Conservation (phyloP, 1,140 invertebrate species). For the Chionoecetes opilio region DNA sequence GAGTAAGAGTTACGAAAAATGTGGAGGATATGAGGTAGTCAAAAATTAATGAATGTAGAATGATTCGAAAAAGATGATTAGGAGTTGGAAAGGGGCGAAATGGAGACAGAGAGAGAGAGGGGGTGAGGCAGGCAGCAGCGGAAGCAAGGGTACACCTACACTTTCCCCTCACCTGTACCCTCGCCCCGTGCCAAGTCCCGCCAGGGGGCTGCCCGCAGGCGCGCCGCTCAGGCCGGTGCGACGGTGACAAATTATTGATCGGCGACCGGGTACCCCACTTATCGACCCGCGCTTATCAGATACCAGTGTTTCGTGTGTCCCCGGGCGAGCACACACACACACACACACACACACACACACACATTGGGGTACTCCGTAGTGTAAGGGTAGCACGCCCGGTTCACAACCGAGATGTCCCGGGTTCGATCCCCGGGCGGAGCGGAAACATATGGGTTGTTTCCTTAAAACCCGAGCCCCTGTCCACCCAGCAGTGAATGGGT, state of each 20-base stretch:
- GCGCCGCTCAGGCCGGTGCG: background rate
- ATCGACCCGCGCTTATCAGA: background rate
- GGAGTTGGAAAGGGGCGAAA: background rate
- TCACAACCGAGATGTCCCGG: too few species aligned
- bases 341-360: slow-evolving; percentile 24
- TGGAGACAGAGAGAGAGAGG: background rate
- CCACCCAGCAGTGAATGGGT: too few species aligned
- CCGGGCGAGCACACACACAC: background rate
- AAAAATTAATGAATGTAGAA: too few species aligned
- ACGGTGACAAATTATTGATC: slow-evolving; percentile 30
- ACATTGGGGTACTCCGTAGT: too few species aligned
- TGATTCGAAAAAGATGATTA: too few species aligned
- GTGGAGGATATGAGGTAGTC: too few species aligned
- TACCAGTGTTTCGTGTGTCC: background rate
- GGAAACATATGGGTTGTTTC: too few species aligned
- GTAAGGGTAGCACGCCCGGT: too few species aligned
- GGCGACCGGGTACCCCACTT: background rate
- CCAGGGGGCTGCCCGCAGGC: background rate
- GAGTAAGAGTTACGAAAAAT: too few species aligned
- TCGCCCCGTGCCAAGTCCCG: background rate
- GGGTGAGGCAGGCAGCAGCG: background rate
- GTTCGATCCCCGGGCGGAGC: too few species aligned
- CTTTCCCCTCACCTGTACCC: background rate
- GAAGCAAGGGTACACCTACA: background rate
- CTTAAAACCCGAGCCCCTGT: too few species aligned